Evolutionary conservation across 2,888 invertebrate genomes (phyloP), one percentile per base, ranked within the genome.

Genomic region (Diadegma fenestrale): DNA sequence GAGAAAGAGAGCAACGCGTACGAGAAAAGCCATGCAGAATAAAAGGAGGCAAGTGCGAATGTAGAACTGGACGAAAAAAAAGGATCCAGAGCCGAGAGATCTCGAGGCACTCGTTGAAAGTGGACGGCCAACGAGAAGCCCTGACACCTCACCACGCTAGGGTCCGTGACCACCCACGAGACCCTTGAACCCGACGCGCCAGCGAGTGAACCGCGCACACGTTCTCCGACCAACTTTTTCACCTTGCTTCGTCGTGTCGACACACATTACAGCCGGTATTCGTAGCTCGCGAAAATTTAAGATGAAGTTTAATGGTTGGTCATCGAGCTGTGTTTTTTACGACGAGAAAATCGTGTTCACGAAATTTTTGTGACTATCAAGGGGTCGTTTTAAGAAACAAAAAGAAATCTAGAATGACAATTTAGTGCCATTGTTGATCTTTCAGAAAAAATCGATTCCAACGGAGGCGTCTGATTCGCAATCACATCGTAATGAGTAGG

Each of bases 161-260:
- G 54, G 66, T 43, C 72, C 54, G 78, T 78, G 82, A 82, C 82
- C 82, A 82, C 82, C 82, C 82, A 78, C 78, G 82, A 78, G 72
- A 19, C 78, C 66, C 66, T 82, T 82, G 66, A 78, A 82, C 72
- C 43, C 72, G 72, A 78, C 51, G 41, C 30, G 69, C 69, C 69
- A 69, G 61, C 58, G 66, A 77, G 54, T 54, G 54, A 69, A 43
- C 78, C 37, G 37, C 68, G 41, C 63, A 71, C 58, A 12, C 69
- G 45, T 30, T 69, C 17, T 69, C 69, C 33, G 33, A 61, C 54
- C 26, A 33, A 22, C 26, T 77, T 54, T 79, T 71, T 48, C 33
- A 71, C 37, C 63, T 71, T 69, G 45, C 1, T 63, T 45, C 33
- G 37, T 64, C 33, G 37, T 64, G 48, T 43, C 22, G 45, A 73